These are phyloP conservation scores for Polyergus mexicanus DNA, from an alignment of 1,140 invertebrate genomes.

Conservation along the genomic window DNA sequence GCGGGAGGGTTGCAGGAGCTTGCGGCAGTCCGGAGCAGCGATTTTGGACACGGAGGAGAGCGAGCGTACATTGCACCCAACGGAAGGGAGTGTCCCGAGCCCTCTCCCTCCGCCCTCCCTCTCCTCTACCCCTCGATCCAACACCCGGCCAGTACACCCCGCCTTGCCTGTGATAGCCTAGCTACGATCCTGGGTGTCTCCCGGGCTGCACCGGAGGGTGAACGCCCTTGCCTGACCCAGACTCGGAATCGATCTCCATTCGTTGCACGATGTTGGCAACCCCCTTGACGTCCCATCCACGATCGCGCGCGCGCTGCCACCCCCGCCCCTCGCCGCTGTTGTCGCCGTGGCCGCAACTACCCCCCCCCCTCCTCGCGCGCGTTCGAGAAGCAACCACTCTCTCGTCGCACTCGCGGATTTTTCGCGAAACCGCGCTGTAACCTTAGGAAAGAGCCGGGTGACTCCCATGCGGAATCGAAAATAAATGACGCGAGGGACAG, in stretches of 20 bases:
- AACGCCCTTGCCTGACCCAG: slow-evolving; percentile 85
- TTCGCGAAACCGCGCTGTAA: slow-evolving; percentile 77
- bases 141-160: slow-evolving; percentile 70
- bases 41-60: slow-evolving; percentile 72
- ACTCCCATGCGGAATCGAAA: slow-evolving; percentile 24
- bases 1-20: slow-evolving; percentile 28
- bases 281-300: slow-evolving; percentile 45
- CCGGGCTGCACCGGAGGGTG: slow-evolving; percentile 85
- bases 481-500: neutral
- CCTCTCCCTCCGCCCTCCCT: slow-evolving; percentile 56
- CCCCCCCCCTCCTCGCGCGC: slow-evolving; percentile 21
- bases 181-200: slow-evolving; percentile 85
- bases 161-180: slow-evolving; percentile 78
- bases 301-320: slow-evolving; percentile 47
- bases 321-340: neutral
- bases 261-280: slow-evolving; percentile 81
- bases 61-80: slow-evolving; percentile 79
- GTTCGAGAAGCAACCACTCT: slow-evolving; percentile 36
- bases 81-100: slow-evolving; percentile 78
- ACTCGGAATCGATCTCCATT: slow-evolving; percentile 86
- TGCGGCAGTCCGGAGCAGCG: slow-evolving; percentile 66
- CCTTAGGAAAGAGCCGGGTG: slow-evolving; percentile 71
- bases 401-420: slow-evolving; percentile 77
- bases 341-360: slow-evolving; percentile 32
- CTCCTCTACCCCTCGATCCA: slow-evolving; percentile 64